Base-by-base conservation (phyloP, 2,797 vertebrate genomes). In the Clarias platycephalus region DNA sequence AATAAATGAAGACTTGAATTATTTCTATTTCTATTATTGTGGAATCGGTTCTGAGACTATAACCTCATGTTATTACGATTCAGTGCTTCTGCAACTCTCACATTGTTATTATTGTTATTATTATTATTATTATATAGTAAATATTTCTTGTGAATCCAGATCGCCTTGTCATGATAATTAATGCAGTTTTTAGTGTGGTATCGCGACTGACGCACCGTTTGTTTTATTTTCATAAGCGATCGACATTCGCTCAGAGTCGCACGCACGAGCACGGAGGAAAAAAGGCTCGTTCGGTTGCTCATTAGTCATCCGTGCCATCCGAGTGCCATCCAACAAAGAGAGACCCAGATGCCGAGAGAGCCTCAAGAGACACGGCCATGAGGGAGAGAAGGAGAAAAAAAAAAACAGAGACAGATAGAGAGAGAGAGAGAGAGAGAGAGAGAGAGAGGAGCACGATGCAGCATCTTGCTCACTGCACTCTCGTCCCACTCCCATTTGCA, bases 401-500 rank as follows among this genome's bases (percentile, higher is more conserved):
- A 63, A 66, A 62, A n/a, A n/a, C n/a, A n/a, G n/a, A 13, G 44
- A 24, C 49, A 53, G 53, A 60, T 66, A 70, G 53, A 37, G 62
- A n/a, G 55, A 63, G 74, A 13, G 49, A 24, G 67, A 62, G 53
- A 60, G 75, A 70, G 55, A 53, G 70, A 34, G 55, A 57, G 55
- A 82, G 81, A 49, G 34, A 26, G 40, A 72, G 64, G 20, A 53
- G 26, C 22, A 67, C 55, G 57, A 34, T 40, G 84, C 58, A 85
- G 68, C 44, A 63, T 55, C 76, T 49, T 76, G 57, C 55, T 62
- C 57, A 15, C 57, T 62, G 57, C 76, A 40, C 76, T 85, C 78
- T 75, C 78, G 57, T 74, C 70, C 78, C 53, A 75, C 79, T 67
- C 71, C 70, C 12, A 70, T 85, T 87, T 83, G 86, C 81, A 83